Evolutionary conservation across 2,797 vertebrate genomes (phyloP), one percentile per base, ranked within the genome.

Genomic region (Parotocinclus haroldoi): DNA sequence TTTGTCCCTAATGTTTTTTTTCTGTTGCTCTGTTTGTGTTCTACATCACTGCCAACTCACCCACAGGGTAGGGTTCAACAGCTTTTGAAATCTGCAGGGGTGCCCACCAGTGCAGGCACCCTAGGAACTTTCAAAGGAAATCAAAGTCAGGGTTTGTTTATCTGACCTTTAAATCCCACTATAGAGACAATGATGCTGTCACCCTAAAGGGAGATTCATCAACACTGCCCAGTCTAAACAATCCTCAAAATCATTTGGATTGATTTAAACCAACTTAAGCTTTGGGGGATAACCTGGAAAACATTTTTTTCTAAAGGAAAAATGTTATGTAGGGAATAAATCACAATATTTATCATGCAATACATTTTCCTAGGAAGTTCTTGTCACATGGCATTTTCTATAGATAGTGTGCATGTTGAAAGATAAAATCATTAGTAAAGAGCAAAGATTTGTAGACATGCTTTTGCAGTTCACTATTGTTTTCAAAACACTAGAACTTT

Each of bases 51-150:
- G 61, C 60, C 59, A 70, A 66, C 46, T 60, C 44, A 44, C 16
- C 72, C 19, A 38, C 50, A 39, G 71, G 8, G 48, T 44, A 27
- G 55, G 62, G 62, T 67, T 27, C 58, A 60, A 63, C 57, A n/a
- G 67, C 55, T 82, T 82, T 84, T 87, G 83, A 87, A 86, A 76
- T 77, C 83, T 50, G 54, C 76, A 71, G 76, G 66, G 78, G 80
- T 59, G 71, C 56, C 54, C 42, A 57, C 58, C 46, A 57, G 37
- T 52, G 52, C 60, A 58, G 66, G 49, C 64, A 63, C 75, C 72
- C 58, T 66, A 42, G 66, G 66, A 80, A 63, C 45, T 75, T 76
- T 82, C 80, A 79, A 78, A 82, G 72, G 69, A 76, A 76, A 76
- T 71, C 50, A 58, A 72, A 79, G 74, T 68, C 65, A 72, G 68